Conservation (phyloP, 2,113 vertebrate species). For the Crypturellus undulatus region DNA sequence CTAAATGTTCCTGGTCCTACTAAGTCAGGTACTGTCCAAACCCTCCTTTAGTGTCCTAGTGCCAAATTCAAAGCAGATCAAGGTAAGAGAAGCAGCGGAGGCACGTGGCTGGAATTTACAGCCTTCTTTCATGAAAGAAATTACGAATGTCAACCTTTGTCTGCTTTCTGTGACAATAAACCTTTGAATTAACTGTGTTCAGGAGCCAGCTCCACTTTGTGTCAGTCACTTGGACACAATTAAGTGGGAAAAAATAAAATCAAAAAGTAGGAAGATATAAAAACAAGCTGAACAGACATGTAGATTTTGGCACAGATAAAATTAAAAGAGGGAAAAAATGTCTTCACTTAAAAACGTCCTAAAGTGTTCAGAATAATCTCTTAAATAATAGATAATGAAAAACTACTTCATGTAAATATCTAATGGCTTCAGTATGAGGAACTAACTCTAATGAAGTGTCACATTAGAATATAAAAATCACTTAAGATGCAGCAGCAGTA, state of each 20-base stretch:
- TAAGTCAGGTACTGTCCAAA: not conserved
- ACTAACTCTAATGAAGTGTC: conserved; percentile 36
- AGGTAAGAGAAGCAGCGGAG: not conserved
- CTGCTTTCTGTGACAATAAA: not conserved
- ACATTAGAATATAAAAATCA: conserved; percentile 61
- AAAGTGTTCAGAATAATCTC: conserved; percentile 42
- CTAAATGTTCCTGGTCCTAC: not conserved
- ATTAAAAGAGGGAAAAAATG: conserved; percentile 38
- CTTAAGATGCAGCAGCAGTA: not conserved
- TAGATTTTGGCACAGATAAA: not conserved
- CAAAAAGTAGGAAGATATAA: not conserved
- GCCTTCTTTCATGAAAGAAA: not conserved
- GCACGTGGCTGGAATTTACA: not conserved
- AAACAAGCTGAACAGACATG: conserved; percentile 38
- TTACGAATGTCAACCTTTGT: not conserved
- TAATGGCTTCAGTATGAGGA: conserved; percentile 36
- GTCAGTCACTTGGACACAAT: conserved; percentile 23
- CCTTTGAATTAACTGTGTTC: conserved; percentile 44
- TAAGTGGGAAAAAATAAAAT: not conserved
- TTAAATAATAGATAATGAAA: conserved; percentile 49
- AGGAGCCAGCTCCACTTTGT: not conserved
- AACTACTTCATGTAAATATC: conserved; percentile 48
- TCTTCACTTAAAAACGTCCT: conserved; percentile 29
- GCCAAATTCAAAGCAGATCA: not conserved
- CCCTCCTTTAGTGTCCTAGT: not conserved